phyloP scores from a whole-genome alignment of 2,113 vertebrate genomes.

The Gracilinanus agilis region DNA sequence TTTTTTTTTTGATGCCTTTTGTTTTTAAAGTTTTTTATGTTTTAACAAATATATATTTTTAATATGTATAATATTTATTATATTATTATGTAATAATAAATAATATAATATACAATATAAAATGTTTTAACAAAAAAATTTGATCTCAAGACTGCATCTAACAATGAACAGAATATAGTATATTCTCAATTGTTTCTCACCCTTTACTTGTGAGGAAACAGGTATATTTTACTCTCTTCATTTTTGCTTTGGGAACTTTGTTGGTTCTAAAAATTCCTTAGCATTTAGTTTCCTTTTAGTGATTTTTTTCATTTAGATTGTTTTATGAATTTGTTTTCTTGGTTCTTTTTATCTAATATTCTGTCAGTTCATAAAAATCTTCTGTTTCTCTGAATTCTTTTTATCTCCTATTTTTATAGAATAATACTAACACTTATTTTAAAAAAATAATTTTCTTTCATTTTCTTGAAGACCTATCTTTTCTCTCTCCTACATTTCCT shows the following conservation, averaged over 20 bases:
- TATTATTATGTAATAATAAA: too few relatives aligned
- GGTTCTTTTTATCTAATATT: neutral
- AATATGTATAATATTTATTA: too few relatives aligned
- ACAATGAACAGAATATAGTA: neutral
- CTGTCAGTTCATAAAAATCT: neutral
- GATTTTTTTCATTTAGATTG: neutral
- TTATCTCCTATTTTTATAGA: neutral
- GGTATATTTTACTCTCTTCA: neutral
- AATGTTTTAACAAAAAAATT: neutral
- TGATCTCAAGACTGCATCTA: neutral
- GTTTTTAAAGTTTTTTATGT: neutral
- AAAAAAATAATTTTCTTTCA: neutral
- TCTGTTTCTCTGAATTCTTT: neutral
- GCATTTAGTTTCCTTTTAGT: neutral
- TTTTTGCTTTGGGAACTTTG: neutral
- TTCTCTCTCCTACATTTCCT: neutral
- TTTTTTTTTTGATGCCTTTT: too few relatives aligned
- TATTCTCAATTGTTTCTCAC: neutral
- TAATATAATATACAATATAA: too few relatives aligned
- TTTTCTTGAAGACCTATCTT: neutral
- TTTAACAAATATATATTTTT: too few relatives aligned
- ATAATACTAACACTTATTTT: neutral
- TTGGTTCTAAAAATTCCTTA: neutral
- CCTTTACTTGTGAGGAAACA: neutral
- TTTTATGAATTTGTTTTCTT: neutral